Evolutionary conservation across 2,888 invertebrate genomes (phyloP), one percentile per base, ranked within the genome.

Genomic region (Sceliomorpha sp.): DNA sequence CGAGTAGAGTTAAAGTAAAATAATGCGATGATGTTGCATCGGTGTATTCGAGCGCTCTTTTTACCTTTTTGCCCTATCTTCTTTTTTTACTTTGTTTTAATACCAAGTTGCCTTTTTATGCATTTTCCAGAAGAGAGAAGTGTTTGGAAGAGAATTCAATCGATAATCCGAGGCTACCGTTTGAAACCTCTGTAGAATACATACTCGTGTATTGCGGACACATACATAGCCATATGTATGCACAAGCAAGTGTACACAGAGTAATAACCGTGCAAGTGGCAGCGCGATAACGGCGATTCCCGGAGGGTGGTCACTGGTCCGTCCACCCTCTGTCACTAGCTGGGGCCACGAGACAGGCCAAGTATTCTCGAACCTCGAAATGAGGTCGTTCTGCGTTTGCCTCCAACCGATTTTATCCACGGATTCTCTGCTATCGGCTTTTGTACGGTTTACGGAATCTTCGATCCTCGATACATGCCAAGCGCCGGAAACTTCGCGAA

Each of bases 241-340:
- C 44, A 37, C 37, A 36, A 24, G 32, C 40, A 14, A 31, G 31
- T 40, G 20, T 51, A 51, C 51, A 51, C n/a, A 51, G 51, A 15
- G 29, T 51, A 40, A 51, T 51, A 51, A 51, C 39, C 39, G 29
- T 51, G 40, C 51, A 51, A 40, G 51, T 51, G 20, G 31, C 51
- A 37, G 6, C 37, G 37, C 29, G 40, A 51, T 51, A 51, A 51
- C 27, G 32, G 29, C 15, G 40, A 40, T 48, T 20, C 51, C 51
- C 36, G 20, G 51, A 39, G 51, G 51, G 39, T 51, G 51, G 40
- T 29, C 40, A 51, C 40, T 51, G 39, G 40, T 31, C 32, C 32
- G 32, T 31, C 39, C 31, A 31, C 51, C 51, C 40, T 40, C 40
- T 29, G 51, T 51, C 51, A 51, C 51, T 31, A 31, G 31, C 14